These are phyloP conservation scores for Enteromius viviparus DNA, from an alignment of 2,797 vertebrate genomes.

Conservation along the genomic window DNA sequence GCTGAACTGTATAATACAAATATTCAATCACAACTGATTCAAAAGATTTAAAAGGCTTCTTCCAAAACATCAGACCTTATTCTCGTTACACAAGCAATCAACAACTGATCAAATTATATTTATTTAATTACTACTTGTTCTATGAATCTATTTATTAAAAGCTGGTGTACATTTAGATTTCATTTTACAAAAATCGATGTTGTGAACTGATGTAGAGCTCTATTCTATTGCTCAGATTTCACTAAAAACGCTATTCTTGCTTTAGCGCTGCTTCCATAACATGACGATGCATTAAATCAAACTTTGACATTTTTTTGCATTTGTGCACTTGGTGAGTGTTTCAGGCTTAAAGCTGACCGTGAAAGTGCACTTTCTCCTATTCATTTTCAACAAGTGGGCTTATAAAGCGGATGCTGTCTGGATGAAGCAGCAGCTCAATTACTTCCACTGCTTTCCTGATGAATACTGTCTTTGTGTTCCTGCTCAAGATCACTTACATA, in stretches of 20 bases:
- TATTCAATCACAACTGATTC: neutral
- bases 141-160: neutral
- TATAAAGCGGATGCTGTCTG: no score
- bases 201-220: neutral
- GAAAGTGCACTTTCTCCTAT: neutral
- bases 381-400: neutral
- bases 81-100: no score
- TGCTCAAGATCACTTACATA: neutral
- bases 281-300: neutral
- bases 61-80: neutral
- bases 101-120: neutral
- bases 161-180: no score
- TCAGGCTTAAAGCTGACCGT: neutral
- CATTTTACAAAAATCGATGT: no score
- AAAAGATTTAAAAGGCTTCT: neutral
- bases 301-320: neutral
- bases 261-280: neutral
- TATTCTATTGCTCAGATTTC: no score
- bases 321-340: neutral
- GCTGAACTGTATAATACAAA: no score
- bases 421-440: neutral
- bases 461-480: conserved; percentile 6
- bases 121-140: neutral
- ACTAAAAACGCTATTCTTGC: no score
- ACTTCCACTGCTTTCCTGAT: neutral